phyloP scores from a whole-genome alignment of 1,140 invertebrate species.

The Tyrophagus putrescentiae region DNA sequence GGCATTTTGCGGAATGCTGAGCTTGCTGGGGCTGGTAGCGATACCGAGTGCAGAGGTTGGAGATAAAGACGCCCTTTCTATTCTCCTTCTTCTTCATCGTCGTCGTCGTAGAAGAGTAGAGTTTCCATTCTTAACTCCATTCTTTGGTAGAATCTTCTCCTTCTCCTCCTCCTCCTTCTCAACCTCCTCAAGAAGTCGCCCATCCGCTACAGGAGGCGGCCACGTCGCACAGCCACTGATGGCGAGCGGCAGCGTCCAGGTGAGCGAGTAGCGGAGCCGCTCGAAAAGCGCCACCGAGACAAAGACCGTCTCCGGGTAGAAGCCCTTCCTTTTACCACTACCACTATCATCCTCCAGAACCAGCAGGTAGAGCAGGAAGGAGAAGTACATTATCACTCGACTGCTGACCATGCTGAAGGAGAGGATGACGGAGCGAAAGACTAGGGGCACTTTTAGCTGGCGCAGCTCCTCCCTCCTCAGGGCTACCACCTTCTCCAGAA shows the following conservation, averaged over 20 bases:
- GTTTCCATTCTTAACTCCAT: not conserved
- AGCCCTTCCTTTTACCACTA: not conserved
- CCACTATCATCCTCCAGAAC: conserved; percentile 38
- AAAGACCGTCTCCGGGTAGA: conserved; percentile 52
- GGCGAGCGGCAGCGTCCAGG: conserved; percentile 9
- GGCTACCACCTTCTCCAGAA: conserved; percentile 46
- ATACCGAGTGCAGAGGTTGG: not conserved
- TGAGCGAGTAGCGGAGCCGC: conserved; percentile 42
- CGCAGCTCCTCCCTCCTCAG: conserved; percentile 48
- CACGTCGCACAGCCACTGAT: not conserved
- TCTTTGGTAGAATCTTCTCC: not conserved
- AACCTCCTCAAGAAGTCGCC: conserved; percentile 12
- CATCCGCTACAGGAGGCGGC: conserved; percentile 11
- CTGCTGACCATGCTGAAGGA: conserved; percentile 37
- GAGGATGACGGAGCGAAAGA: conserved; percentile 50
- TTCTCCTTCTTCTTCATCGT: not conserved
- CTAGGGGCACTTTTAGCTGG: conserved; percentile 49
- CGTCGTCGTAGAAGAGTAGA: not conserved
- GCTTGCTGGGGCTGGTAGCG: no score
- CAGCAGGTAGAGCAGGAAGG: conserved; percentile 51
- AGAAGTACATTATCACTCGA: conserved; percentile 53
- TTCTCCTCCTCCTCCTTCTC: not conserved
- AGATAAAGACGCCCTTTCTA: not conserved
- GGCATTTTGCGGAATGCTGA: conserved; percentile 3
- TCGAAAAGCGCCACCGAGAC: conserved; percentile 55